Evolutionary conservation across 2,888 invertebrate genomes (phyloP), one percentile per base, ranked within the genome.

Genomic region (Andrena bucephala): DNA sequence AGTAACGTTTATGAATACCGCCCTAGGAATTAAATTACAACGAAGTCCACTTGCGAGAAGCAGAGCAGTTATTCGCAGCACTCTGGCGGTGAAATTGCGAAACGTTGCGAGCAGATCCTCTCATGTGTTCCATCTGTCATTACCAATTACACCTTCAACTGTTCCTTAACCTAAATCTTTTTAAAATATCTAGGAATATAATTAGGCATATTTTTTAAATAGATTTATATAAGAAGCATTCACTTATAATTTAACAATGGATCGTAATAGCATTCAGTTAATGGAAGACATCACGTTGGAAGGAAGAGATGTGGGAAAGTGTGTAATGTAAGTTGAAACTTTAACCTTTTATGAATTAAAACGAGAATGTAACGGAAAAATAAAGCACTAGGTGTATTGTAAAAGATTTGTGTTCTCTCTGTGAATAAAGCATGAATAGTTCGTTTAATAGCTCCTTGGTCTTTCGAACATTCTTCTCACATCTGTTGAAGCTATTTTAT

Each of bases 201-300:
- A 42, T 60, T 50, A 57, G n/a, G 29, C 63, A 29, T 60, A 66
- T 54, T 50, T 48, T 57, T 7, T 7, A 10, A 67, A n/a, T 13
- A 68, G 24, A 31, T 81, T 73, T 68, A 36, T 57, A 24, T 33
- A 31, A n/a, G 4, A 27, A 1, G 0, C n/a, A 24, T 54, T 42
- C 36, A 5, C 24, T 60, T 31, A 63, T 48, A 27, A 50, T 42
- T 57, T 52, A 29, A 77, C 31, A 78, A 93, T 93, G 92, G 91
- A 93, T 87, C 86, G 88, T 74, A 83, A 76, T 50, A 90, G 90
- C 78, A 74, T 87, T 66, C 85, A 91, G 81, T 86, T 92, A 62
- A 92, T 92, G 92, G 90, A 93, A 3, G 92, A 92, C 63, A 79
- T 90, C 65, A 86, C 86, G 63, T 85, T 89, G 63, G 92, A 91